Percentiles rank a stretch among this genome's conserved stretches.
phyloP scores from a whole-genome alignment of 2,113 vertebrate genomes.

The Tupaia chinensis region DNA sequence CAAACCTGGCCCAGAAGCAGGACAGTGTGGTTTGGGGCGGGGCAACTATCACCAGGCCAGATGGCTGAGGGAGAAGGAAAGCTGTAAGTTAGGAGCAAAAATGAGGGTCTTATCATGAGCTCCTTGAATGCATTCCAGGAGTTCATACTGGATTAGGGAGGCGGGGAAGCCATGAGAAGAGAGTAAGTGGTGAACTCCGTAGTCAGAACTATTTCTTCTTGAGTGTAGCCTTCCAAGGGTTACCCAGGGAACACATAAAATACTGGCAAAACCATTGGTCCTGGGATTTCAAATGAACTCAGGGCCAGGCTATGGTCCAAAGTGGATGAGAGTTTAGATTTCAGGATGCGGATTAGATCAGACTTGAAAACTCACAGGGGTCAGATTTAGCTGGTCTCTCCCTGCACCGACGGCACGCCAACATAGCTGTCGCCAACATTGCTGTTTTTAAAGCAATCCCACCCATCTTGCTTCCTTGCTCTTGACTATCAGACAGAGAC shows the following conservation, averaged over 20 bases:
- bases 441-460: conserved; percentile 24
- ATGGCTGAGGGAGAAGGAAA: neutral
- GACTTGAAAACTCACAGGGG: conserved; percentile 56
- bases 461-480: neutral
- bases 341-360: conserved; percentile 69
- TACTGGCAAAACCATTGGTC: conserved; percentile 35
- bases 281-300: conserved; percentile 65
- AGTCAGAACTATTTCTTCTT: neutral
- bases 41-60: neutral
- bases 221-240: neutral
- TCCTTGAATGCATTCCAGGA: neutral
- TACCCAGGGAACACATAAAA: conserved; percentile 60
- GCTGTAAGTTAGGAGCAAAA: neutral
- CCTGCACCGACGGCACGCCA: neutral
- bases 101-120: neutral
- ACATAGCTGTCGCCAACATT: conserved; percentile 20
- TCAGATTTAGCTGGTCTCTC: conserved; percentile 44
- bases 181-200: rapidly evolving
- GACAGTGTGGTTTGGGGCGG: neutral
- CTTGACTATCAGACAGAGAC: neutral
- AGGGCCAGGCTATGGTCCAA: conserved; percentile 52
- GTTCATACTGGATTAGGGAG: neutral
- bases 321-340: conserved; percentile 56
- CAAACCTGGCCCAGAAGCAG: neutral
- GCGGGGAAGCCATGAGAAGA: neutral